Base-by-base conservation (phyloP, 2,797 vertebrate species). In the Sternotherus odoratus region DNA sequence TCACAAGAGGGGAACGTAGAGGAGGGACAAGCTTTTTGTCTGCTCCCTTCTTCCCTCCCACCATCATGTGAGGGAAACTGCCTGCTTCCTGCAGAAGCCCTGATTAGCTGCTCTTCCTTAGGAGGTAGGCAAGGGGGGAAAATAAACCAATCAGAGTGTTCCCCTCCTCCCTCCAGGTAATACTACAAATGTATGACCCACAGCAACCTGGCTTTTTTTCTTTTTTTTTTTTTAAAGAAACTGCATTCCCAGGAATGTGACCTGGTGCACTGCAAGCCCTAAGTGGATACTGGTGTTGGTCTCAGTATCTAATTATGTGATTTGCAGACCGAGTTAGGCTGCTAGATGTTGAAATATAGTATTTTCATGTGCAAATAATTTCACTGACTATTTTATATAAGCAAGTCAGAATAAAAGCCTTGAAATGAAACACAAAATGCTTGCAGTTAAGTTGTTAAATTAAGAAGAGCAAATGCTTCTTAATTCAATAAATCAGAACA, bases 131-230 rank as follows among this genome's bases (percentile, higher is more conserved):
- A 63, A 63, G 33, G 5, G 33, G 15, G 33, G 60, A 8, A 63
- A 63, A 63, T 33, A 7, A 63, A 33, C 33, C 60, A 63, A n/a
- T 66, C 33, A n/a, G 16, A 17, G 16, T 63, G 33, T 63, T 13
- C 3, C 56, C 8, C 12, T 3, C 33, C 15, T 8, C 6, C 33
- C 15, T 8, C 30, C 7, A 4, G 2, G 16, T 66, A 16, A 36
- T 66, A 66, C 33, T n/a, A 36, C 19, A 66, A 66, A 66, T 4
- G 17, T 66, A 15, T 49, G 48, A 49, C 30, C 16, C 15, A 8
- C 30, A n/a, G 30, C 33, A 60, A 16, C 13, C 30, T 60, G 57
- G 63, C 17, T 36, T 66, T 17, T 66, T 36, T 60, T 66, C 36
- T 36, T n/a, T n/a, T n/a, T n/a, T n/a, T n/a, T n/a, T n/a, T n/a